Percentiles rank a stretch among this genome's conserved stretches.
phyloP scores from a whole-genome alignment of 2,888 invertebrate species.

The Iphiclides podalirius region DNA sequence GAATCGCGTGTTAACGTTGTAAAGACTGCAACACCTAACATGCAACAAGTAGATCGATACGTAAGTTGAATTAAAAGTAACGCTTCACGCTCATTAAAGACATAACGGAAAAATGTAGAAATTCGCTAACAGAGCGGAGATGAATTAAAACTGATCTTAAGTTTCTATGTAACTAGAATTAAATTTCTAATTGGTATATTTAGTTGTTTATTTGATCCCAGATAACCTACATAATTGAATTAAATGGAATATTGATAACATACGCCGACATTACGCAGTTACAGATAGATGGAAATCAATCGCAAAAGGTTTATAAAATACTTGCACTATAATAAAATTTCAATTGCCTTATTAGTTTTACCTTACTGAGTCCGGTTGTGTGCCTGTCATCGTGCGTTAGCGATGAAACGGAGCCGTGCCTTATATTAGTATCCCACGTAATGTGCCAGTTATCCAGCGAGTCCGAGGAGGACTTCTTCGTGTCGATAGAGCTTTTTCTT shows the following conservation, averaged over 20 bases:
- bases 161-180: conserved; percentile 3
- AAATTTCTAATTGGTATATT: background rate
- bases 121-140: conserved; percentile 19
- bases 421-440: conserved; percentile 85
- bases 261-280: background rate
- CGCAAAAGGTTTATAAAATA: background rate
- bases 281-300: conserved; percentile 2
- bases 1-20: conserved; percentile 31
- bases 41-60: conserved; percentile 30
- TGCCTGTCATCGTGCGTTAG: conserved; percentile 79
- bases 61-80: conserved; percentile 32
- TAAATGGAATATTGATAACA: background rate
- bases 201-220: conserved; percentile 2
- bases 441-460: conserved; percentile 85
- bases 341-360: conserved; percentile 36
- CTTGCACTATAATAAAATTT: background rate
- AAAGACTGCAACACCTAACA: conserved; percentile 30
- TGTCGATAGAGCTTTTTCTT: conserved; percentile 75
- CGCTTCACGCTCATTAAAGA: conserved; percentile 35
- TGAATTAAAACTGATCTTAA: conserved; percentile 15
- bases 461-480: conserved; percentile 82
- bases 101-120: conserved; percentile 30
- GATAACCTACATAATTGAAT: conserved; percentile 6
- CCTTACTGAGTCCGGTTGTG: conserved; percentile 60
- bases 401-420: conserved; percentile 82